phyloP scores from a whole-genome alignment of 1,140 invertebrate species.

The Microplitis demolitor region DNA sequence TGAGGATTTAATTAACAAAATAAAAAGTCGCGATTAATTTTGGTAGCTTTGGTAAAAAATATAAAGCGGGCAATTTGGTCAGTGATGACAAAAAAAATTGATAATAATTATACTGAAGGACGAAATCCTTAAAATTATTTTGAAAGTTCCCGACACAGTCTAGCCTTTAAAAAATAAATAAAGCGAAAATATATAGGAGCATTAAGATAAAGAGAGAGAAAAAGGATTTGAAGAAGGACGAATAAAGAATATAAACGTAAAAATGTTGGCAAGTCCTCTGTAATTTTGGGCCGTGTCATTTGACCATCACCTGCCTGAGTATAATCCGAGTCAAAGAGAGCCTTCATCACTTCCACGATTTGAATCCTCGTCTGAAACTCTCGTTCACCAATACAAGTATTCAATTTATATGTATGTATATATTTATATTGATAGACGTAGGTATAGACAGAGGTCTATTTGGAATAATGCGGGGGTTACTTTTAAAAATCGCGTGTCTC shows the following conservation, averaged over 20 bases:
- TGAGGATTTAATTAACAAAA: no score
- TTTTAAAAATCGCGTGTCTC: constrained; percentile 44
- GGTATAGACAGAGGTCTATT: background rate
- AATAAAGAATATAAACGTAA: background rate
- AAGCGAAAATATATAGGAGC: no score
- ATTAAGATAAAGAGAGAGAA: no score
- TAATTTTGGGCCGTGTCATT: constrained; percentile 49
- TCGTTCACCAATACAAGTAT: constrained; percentile 12
- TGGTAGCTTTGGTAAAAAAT: no score
- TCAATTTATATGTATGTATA: background rate
- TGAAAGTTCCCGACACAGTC: background rate
- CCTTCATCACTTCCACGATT: no score
- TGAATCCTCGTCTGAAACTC: no score
- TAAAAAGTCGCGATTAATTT: no score
- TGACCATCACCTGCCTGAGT: constrained; percentile 28
- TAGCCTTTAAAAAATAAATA: background rate
- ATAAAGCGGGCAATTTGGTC: no score
- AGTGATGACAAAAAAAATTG: no score
- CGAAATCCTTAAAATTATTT: no score
- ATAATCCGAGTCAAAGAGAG: background rate
- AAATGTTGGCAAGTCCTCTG: constrained; percentile 22
- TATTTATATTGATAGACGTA: background rate
- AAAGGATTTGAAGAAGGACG: no score
- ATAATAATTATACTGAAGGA: no score
- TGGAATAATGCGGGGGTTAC: constrained; percentile 39